Base-by-base conservation (phyloP, 2,113 vertebrate genomes). In the Saiga tatarica region DNA sequence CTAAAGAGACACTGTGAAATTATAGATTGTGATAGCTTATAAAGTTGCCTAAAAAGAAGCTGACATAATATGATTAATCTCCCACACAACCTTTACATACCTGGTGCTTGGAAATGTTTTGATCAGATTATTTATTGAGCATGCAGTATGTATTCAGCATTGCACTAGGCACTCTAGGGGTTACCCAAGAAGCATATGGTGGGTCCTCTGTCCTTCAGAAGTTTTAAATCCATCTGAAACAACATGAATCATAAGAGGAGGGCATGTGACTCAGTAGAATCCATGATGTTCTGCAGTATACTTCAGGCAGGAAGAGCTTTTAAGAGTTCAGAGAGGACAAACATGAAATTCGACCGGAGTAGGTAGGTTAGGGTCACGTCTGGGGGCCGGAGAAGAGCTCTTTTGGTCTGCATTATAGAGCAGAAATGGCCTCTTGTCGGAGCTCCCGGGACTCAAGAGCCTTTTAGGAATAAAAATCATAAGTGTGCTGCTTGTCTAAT, bases 401-500 rank as follows among this genome's bases (percentile, higher is more conserved):
- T 96, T 95, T 25, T 16, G 62, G 57, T 87, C 76, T 76, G n/a
- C 67, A 74, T 50, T 57, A 71, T 7, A 50, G 36, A 94, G 33
- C 47, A 85, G 90, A 88, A 82, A 88, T 36, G 53, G 74, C 47
- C 64, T 97, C 96, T 78, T 30, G 15, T 82, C 36, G 3, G 23
- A 87, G 64, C 93, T 85, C 16, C 10, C 84, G n/a, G 11, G 95
- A 89, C 50, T 83, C 26, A 82, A 64, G 93, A 97, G 96, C 60
- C 78, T 94, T 97, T 97, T 67, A 88, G 89, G 93, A 95, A 89
- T 62, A 14, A 53, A 52, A 76, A 47, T 92, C 67, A 96, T 74
- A 97, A 89, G 82, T n/a, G 88, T 76, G 91, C 91, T 94, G 78
- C 81, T 93, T n/a, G 4, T 59, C 95, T 91, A 97, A 98, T 93